These are phyloP conservation scores for Eidolon helvum DNA, from an alignment of 2,113 vertebrate species.

Conservation along the genomic window DNA sequence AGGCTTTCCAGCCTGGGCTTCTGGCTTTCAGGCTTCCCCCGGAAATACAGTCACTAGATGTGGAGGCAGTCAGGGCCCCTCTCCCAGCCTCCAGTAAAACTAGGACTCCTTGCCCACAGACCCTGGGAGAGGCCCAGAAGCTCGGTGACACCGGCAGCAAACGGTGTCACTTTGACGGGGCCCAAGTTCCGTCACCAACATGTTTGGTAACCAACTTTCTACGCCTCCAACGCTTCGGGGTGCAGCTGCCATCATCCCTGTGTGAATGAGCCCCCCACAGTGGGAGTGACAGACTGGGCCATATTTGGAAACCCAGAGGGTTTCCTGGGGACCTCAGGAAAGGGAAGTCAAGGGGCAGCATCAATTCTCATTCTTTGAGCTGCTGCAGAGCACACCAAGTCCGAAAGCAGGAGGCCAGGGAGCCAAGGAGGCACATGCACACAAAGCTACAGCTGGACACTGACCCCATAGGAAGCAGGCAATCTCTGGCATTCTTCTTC, in stretches of 20 bases:
- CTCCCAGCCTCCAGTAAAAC: not conserved
- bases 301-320: not conserved
- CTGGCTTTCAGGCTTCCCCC: not conserved
- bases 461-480: conserved; percentile 92
- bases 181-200: not conserved
- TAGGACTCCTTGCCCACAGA: not conserved
- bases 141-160: not conserved
- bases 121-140: not conserved
- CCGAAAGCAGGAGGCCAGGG: not conserved
- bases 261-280: not conserved
- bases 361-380: not conserved
- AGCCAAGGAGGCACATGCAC: not conserved
- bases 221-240: not conserved
- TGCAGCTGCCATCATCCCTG: not conserved
- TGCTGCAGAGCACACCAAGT: conserved; percentile 38
- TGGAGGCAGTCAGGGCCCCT: not conserved
- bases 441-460: not conserved
- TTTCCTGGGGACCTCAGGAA: not conserved
- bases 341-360: not conserved
- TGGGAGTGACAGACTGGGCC: not conserved
- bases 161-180: accelerated
- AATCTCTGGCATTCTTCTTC: conserved; percentile 89
- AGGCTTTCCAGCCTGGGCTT: not conserved
- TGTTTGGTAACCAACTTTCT: not conserved
- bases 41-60: not conserved